Percentiles rank a stretch among this genome's conserved stretches.
Conservation (phyloP, 1,140 invertebrate genomes). For the Philotrypesis tridentata region DNA sequence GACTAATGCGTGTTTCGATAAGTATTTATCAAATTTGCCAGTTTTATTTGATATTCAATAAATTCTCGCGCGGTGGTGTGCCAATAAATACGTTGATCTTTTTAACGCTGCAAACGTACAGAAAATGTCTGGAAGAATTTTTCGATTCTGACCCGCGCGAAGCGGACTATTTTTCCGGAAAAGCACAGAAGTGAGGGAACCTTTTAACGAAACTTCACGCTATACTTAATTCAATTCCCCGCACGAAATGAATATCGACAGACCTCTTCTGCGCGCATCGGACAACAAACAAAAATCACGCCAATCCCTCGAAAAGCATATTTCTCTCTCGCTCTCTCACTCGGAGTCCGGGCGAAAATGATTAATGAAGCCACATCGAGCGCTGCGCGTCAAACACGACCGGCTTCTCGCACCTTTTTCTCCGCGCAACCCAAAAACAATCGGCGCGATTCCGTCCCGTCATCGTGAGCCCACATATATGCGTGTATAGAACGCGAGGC, state of each 20-base stretch:
- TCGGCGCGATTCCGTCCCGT: slow-evolving; percentile 39
- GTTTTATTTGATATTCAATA: no score
- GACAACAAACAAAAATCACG: background rate
- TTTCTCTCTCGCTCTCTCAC: background rate
- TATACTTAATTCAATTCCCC: background rate
- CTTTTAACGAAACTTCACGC: background rate
- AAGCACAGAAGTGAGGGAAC: no score
- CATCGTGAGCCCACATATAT: slow-evolving; percentile 40
- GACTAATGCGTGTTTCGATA: no score
- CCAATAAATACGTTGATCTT: no score
- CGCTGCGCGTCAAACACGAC: background rate
- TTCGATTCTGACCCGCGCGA: no score
- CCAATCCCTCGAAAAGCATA: background rate
- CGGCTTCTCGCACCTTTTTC: background rate
- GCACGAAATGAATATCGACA: background rate
- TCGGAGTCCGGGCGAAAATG: background rate
- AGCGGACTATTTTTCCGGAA: no score
- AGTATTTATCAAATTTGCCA: no score
- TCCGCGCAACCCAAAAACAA: slow-evolving; percentile 5
- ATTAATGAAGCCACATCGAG: slow-evolving; percentile 13
- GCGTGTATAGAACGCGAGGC: background rate
- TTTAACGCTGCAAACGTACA: no score
- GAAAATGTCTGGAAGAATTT: no score
- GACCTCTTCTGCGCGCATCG: background rate
- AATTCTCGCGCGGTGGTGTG: no score